Percentiles rank a stretch among this genome's conserved stretches.
Conservation (phyloP, 2,113 vertebrate genomes). For the Saguinus imperator region DNA sequence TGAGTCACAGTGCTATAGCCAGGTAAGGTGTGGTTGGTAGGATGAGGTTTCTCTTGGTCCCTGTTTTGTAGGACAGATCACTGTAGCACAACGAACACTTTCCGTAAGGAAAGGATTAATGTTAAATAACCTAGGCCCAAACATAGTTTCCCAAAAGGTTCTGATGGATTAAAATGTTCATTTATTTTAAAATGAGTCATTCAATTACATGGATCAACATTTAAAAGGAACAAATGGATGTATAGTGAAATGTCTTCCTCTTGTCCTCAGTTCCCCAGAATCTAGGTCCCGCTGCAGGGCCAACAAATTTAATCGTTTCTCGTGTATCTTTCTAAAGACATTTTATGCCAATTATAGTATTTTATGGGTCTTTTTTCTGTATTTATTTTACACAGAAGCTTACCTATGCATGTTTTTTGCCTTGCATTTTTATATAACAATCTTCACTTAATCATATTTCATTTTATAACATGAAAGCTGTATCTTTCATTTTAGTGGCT, state of each 20-base stretch:
- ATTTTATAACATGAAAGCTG: neutral
- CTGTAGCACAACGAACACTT: neutral
- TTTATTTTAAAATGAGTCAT: conserved; percentile 19
- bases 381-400: neutral
- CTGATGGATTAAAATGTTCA: neutral
- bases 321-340: neutral
- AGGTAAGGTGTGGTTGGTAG: neutral
- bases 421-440: neutral
- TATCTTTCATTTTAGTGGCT: neutral
- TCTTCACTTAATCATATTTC: neutral
- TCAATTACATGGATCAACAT: neutral
- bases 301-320: neutral
- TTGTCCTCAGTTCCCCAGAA: neutral
- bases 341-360: neutral
- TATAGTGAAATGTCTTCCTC: neutral
- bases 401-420: neutral
- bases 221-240: neutral
- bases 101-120: neutral
- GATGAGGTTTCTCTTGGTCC: neutral
- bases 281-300: neutral
- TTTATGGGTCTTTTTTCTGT: neutral
- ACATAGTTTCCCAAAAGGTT: neutral
- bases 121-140: conserved; percentile 2
- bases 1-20: neutral
- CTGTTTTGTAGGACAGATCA: neutral